Evolutionary conservation across 2,797 vertebrate genomes (phyloP).

Genomic region (Danionella dracula): DNA sequence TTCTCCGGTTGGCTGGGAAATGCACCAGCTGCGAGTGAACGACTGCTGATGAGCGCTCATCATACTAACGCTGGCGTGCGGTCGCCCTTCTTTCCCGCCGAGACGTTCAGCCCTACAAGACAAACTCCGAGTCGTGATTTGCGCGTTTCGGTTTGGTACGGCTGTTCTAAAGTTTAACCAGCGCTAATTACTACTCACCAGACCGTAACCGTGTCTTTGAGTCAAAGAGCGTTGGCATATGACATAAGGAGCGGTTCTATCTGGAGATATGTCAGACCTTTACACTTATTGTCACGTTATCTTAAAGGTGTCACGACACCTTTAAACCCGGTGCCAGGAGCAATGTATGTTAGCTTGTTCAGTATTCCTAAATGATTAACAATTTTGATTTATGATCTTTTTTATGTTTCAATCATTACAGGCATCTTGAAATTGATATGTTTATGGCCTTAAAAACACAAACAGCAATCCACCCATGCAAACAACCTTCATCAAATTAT

Average conservation of each 20-base stretch:
- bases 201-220: background rate
- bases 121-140: background rate
- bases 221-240: constrained; percentile 1
- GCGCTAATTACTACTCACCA: background rate
- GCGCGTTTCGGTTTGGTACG: background rate
- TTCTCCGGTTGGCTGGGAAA: constrained; percentile 6
- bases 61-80: background rate
- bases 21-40: constrained; percentile 18
- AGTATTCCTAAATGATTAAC: too few relatives aligned
- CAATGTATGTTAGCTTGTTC: background rate
- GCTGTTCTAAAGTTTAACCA: background rate
- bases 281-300: constrained; percentile 19
- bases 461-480: background rate
- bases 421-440: too few relatives aligned
- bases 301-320: constrained; percentile 16
- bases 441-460: background rate
- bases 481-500: background rate
- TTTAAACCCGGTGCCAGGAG: background rate
- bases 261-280: constrained; percentile 26
- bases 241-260: constrained; percentile 3
- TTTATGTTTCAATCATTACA: too few relatives aligned
- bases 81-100: background rate
- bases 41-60: background rate
- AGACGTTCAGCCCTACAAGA: constrained; percentile 5
- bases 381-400: background rate